These are phyloP conservation scores for Villa cingulata DNA, from an alignment of 2,888 invertebrate genomes.

Conservation along the genomic window DNA sequence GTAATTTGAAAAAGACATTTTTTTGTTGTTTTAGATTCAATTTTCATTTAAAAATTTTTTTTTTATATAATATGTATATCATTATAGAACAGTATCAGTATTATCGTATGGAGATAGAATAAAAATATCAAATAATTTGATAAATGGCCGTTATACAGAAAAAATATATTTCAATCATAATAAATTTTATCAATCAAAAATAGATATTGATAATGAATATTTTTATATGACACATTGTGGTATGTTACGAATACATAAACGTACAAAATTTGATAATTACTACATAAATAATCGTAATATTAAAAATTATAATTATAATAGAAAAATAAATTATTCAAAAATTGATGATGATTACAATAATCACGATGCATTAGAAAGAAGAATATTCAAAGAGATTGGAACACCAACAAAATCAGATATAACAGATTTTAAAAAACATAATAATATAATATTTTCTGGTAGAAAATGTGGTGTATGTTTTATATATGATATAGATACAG, in stretches of 20 bases:
- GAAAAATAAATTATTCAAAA: too few species aligned
- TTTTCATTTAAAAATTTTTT: too few species aligned
- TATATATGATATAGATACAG: conserved; percentile 19
- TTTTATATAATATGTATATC: too few species aligned
- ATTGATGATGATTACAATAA: too few species aligned
- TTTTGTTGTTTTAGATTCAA: too few species aligned
- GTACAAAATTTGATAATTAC: conserved; percentile 21
- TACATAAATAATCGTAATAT: too few species aligned
- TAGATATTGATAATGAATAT: conserved; percentile 37
- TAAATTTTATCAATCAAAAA: conserved; percentile 40
- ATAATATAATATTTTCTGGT: conserved; percentile 27
- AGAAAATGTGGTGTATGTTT: conserved; percentile 27
- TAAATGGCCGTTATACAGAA: conserved; percentile 40
- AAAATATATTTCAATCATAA: conserved; percentile 34
- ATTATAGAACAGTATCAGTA: conserved; percentile 24
- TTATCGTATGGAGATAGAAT: conserved; percentile 27
- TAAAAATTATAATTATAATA: not conserved
- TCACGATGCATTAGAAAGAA: conserved; percentile 25
- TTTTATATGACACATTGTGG: conserved; percentile 42
- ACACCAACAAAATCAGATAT: conserved; percentile 23
- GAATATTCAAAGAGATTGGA: conserved; percentile 22
- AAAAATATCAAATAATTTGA: conserved; percentile 41
- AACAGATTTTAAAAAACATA: conserved; percentile 25
- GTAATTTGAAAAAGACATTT: too few species aligned
- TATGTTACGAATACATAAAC: conserved; percentile 25